Evolutionary conservation across 2,888 invertebrate species (phyloP).

Genomic region (Drosophila rubida): DNA sequence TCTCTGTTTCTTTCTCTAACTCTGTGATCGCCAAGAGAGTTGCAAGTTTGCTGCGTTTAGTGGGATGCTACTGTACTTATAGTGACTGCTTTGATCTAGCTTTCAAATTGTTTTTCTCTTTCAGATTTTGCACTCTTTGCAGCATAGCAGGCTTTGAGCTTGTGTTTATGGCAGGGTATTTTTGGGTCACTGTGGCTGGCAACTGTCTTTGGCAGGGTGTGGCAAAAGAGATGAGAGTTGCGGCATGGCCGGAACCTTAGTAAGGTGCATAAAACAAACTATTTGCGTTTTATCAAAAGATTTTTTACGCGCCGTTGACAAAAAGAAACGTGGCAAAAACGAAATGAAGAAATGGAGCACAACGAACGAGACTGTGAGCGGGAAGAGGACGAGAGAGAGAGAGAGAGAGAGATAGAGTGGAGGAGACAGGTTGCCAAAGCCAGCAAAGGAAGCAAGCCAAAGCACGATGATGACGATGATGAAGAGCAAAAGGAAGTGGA

Average conservation of each 20-base stretch:
- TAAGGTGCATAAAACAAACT: conserved; percentile 63
- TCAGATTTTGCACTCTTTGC: too few species aligned
- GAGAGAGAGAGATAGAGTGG: neutral
- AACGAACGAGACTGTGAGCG: conserved; percentile 7
- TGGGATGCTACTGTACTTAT: too few species aligned
- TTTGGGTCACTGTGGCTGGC: too few species aligned
- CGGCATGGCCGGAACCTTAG: conserved; percentile 4
- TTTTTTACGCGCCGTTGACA: conserved; percentile 64
- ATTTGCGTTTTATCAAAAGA: conserved; percentile 73
- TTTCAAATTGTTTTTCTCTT: too few species aligned
- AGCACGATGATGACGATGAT: conserved; percentile 57
- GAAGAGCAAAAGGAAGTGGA: conserved; percentile 51
- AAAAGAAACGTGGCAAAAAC: conserved; percentile 61
- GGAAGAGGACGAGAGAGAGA: neutral
- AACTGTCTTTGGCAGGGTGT: neutral
- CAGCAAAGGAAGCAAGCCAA: conserved; percentile 43
- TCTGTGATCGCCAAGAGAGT: too few species aligned
- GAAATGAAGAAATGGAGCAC: conserved; percentile 50
- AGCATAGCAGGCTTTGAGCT: too few species aligned
- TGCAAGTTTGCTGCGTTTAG: too few species aligned
- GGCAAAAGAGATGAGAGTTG: conserved; percentile 4
- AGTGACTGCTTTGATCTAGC: too few species aligned
- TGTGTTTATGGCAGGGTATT: too few species aligned
- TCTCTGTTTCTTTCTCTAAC: too few species aligned
- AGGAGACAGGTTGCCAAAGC: conserved; percentile 49